Evolutionary conservation across 1,140 invertebrate species (phyloP).

Genomic region (Sminthurinus signatus): DNA sequence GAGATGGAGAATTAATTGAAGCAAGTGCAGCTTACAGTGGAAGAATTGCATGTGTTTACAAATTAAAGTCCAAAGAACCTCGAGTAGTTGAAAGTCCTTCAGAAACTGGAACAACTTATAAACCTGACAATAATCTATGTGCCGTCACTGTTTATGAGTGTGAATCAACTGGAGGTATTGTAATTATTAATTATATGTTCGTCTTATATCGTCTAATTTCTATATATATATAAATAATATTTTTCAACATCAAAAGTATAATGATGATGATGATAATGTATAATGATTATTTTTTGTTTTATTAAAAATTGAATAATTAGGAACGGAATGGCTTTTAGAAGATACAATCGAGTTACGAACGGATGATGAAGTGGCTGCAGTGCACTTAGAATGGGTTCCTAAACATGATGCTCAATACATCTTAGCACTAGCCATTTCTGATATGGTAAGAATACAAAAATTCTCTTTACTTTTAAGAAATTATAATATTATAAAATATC

Average conservation of each 20-base stretch:
- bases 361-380: slow-evolving; percentile 44
- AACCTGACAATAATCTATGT: slow-evolving; percentile 20
- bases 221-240: background rate
- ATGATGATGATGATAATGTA: too few relatives aligned
- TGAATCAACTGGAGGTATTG: slow-evolving; percentile 88
- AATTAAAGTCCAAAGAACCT: slow-evolving; percentile 48
- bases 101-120: slow-evolving; percentile 5
- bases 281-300: too few relatives aligned
- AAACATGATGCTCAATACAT: slow-evolving; percentile 98
- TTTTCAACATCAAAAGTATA: too few relatives aligned
- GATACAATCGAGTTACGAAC: slow-evolving; percentile 85
- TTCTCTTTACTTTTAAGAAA: background rate
- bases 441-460: slow-evolving; percentile 55
- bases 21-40: slow-evolving; percentile 96
- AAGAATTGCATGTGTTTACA: slow-evolving; percentile 92
- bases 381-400: slow-evolving; percentile 97
- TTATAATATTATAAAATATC: slow-evolving; percentile 11
- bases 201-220: slow-evolving; percentile 9
- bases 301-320: too few relatives aligned
- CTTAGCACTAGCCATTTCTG: slow-evolving; percentile 90
- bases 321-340: slow-evolving; percentile 96
- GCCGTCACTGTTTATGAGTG: slow-evolving; percentile 96
- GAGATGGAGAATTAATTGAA: slow-evolving; percentile 47
- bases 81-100: background rate
- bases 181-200: slow-evolving; percentile 29